Evolutionary conservation across 1,140 invertebrate species (phyloP).

Genomic region (Scaptomyza hsui): DNA sequence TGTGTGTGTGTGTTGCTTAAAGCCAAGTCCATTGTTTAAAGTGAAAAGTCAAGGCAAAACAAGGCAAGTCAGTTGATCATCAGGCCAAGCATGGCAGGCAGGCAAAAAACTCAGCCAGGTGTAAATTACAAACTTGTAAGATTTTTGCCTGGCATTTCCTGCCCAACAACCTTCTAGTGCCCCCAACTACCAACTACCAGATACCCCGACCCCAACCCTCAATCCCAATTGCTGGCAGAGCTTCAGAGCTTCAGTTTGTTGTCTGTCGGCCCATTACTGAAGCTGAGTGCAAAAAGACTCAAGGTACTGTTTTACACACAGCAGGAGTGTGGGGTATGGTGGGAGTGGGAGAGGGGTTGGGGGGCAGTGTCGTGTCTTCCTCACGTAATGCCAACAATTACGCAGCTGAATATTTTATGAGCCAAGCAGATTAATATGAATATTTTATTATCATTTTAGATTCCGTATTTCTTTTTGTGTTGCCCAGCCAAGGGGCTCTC

Average conservation of each 20-base stretch:
- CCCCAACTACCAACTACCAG: neutral
- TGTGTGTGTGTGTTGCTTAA: constrained; percentile 15
- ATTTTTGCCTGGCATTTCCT: constrained; percentile 72
- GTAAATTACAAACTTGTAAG: constrained; percentile 77
- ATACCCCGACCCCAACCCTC: neutral
- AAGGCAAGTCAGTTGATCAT: constrained; percentile 1
- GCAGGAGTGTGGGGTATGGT: no score
- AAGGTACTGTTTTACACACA: neutral
- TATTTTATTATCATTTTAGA: constrained; percentile 84
- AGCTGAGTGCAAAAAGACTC: neutral
- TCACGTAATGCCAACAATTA: constrained; percentile 79
- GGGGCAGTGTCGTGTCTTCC: constrained; percentile 31
- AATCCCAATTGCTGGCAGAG: neutral
- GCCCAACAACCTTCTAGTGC: neutral
- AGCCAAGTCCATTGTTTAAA: constrained; percentile 42
- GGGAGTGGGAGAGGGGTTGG: neutral
- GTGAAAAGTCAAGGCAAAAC: constrained; percentile 16
- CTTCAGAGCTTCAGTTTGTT: constrained; percentile 2
- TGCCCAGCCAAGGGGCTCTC: neutral
- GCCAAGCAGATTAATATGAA: constrained; percentile 82
- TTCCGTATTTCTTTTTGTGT: constrained; percentile 58
- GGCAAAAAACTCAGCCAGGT: constrained; percentile 64
- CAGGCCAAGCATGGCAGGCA: constrained; percentile 11
- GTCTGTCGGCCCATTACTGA: neutral
- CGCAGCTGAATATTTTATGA: constrained; percentile 82